Percentiles rank a stretch among this genome's conserved stretches.
Evolutionary conservation across 2,113 vertebrate genomes (phyloP).

Genomic region (Pygoscelis adeliae): DNA sequence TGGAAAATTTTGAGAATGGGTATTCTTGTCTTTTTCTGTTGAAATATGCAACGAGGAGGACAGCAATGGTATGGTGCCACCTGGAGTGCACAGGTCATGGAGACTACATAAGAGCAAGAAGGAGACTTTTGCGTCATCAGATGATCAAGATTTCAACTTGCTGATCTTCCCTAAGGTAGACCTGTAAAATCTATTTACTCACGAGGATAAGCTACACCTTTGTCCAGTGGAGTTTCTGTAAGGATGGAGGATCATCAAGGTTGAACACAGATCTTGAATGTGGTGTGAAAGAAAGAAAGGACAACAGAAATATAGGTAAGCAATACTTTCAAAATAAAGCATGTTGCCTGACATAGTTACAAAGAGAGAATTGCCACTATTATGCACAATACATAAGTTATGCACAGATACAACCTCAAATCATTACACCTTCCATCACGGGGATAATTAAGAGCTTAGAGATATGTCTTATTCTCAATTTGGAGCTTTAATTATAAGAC

Average conservation of each 20-base stretch:
- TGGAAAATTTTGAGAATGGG: background rate
- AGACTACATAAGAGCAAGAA: background rate
- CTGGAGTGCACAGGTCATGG: background rate
- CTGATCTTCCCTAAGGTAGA: background rate
- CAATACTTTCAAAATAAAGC: background rate
- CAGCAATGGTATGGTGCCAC: background rate
- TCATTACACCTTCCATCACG: background rate
- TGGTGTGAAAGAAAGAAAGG: background rate
- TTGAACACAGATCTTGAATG: background rate
- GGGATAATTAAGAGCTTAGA: constrained; percentile 19
- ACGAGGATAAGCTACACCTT: background rate
- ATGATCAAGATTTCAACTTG: background rate
- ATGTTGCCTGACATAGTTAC: background rate
- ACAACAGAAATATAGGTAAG: background rate
- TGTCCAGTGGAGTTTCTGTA: background rate
- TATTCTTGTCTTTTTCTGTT: background rate
- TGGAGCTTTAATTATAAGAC: constrained; percentile 44
- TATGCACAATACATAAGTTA: background rate
- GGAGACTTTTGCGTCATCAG: background rate
- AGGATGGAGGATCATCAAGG: background rate
- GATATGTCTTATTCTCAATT: constrained; percentile 16
- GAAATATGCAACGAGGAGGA: background rate
- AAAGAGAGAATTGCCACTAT: background rate
- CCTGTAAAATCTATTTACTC: background rate
- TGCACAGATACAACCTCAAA: background rate